Evolutionary conservation across 2,797 vertebrate genomes (phyloP).

Genomic region (Selene dorsalis): DNA sequence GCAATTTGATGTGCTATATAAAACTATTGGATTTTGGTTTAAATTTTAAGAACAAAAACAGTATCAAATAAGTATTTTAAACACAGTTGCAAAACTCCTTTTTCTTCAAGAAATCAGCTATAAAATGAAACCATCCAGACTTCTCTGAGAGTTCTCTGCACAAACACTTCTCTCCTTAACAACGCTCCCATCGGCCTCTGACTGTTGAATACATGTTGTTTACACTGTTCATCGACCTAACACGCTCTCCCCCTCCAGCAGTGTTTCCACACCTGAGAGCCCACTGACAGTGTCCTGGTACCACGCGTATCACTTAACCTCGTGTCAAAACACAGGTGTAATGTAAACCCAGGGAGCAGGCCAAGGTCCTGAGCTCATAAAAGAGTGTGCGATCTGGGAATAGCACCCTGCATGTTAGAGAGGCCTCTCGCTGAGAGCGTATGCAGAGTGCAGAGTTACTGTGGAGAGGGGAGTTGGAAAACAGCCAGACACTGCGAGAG

Average conservation of each 20-base stretch:
- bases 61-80: not conserved
- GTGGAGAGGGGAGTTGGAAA: conserved; percentile 56
- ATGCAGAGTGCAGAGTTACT: conserved; percentile 43
- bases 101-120: no score
- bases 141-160: not conserved
- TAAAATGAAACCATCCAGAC: not conserved
- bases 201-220: conserved; percentile 34
- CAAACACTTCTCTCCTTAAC: conserved; percentile 27
- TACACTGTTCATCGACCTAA: conserved; percentile 10
- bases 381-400: conserved; percentile 70
- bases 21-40: not conserved
- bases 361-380: conserved; percentile 66
- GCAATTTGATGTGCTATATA: not conserved
- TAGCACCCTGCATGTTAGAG: conserved; percentile 59
- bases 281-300: conserved; percentile 68
- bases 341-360: conserved; percentile 64
- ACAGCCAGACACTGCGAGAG: conserved; percentile 55
- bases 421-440: conserved; percentile 44
- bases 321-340: conserved; percentile 79
- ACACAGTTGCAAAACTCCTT: not conserved
- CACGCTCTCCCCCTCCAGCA: not conserved
- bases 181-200: conserved; percentile 25
- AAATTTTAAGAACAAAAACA: not conserved
- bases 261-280: conserved; percentile 65
- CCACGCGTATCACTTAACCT: conserved; percentile 81